Evolutionary conservation across 1,140 invertebrate species (phyloP).

Genomic region (Bombus breviceps): DNA sequence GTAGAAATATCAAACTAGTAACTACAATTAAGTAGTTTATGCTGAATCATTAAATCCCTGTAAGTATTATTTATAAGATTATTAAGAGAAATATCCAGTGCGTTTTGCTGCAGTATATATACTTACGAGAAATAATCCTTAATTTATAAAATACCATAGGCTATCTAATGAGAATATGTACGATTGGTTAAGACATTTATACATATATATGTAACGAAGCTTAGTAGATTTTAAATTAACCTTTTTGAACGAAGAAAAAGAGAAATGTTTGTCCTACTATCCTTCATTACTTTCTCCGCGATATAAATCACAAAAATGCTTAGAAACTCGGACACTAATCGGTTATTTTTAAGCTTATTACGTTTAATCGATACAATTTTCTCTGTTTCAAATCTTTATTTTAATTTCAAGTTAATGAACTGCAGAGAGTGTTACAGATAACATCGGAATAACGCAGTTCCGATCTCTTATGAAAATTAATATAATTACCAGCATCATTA

Average conservation of each 20-base stretch:
- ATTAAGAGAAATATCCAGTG: constrained; percentile 3
- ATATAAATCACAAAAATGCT: neutral
- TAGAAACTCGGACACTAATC: neutral
- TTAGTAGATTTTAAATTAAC: neutral
- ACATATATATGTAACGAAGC: neutral
- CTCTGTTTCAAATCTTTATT: neutral
- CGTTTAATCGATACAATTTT: neutral
- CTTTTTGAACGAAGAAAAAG: neutral
- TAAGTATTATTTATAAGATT: neutral
- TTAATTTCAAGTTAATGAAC: neutral
- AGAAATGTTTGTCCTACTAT: neutral
- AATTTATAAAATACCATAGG: constrained; percentile 13
- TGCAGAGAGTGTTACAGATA: neutral
- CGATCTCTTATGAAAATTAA: constrained; percentile 14
- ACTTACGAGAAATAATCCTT: constrained; percentile 29
- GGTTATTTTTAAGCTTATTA: constrained; percentile 9
- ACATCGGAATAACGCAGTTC: neutral
- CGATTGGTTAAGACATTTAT: neutral
- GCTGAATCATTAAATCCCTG: neutral
- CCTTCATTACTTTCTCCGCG: constrained; percentile 2
- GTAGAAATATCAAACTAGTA: neutral
- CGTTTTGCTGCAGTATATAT: neutral
- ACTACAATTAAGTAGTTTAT: neutral
- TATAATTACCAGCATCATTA: constrained; percentile 8
- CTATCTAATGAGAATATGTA: neutral